phyloP scores from a whole-genome alignment of 2,113 vertebrate genomes.

The Paraplagusia blochii region DNA sequence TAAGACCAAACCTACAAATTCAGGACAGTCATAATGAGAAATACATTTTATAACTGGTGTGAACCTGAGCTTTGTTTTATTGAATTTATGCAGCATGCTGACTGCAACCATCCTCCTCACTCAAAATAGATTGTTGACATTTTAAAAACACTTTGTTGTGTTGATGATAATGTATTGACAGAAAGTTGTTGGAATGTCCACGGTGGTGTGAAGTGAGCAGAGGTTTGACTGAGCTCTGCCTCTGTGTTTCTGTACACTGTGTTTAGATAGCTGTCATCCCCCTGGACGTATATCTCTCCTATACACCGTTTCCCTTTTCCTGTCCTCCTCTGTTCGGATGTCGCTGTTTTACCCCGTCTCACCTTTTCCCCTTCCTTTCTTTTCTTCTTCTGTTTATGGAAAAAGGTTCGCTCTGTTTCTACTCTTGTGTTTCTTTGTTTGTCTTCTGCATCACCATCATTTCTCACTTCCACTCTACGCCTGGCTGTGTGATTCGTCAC shows the following conservation, averaged over 20 bases:
- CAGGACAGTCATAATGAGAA: no score
- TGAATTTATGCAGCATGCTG: no score
- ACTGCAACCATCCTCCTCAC: background rate
- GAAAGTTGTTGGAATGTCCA: slow-evolving; percentile 62
- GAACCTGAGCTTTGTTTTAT: no score
- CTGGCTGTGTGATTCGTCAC: slow-evolving; percentile 2
- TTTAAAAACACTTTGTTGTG: slow-evolving; percentile 22
- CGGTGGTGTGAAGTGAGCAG: slow-evolving; percentile 56
- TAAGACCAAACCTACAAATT: no score
- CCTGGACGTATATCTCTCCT: slow-evolving; percentile 37
- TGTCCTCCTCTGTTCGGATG: slow-evolving; percentile 26
- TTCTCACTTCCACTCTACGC: background rate
- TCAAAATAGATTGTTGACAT: slow-evolving; percentile 13
- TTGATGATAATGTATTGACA: slow-evolving; percentile 39
- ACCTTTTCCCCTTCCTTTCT: slow-evolving; percentile 18
- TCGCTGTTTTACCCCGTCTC: slow-evolving; percentile 3
- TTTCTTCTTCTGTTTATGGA: slow-evolving; percentile 38
- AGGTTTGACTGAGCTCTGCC: slow-evolving; percentile 1
- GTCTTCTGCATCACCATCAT: slow-evolving; percentile 10
- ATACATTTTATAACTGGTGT: no score
- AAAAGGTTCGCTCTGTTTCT: slow-evolving; percentile 11
- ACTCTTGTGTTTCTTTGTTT: slow-evolving; percentile 26
- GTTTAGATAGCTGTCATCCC: slow-evolving; percentile 28
- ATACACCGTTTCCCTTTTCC: slow-evolving; percentile 54
- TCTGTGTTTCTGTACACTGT: slow-evolving; percentile 8